Conservation (phyloP, 2,113 vertebrate species). For the Epinephelus moara region DNA sequence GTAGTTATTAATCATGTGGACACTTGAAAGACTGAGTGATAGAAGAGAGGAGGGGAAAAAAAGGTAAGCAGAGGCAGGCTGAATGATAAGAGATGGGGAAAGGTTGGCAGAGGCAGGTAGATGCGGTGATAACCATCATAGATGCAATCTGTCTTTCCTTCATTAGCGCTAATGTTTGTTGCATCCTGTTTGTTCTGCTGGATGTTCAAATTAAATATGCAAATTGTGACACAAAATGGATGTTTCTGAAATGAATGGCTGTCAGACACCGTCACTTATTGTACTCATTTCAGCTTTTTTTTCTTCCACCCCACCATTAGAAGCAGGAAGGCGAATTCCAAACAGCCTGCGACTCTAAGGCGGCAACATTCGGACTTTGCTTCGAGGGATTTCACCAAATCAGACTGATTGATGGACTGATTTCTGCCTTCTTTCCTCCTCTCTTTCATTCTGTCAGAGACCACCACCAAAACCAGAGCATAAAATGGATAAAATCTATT, state of each 20-base stretch:
- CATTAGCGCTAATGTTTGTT: slow-evolving; percentile 61
- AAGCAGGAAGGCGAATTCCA: slow-evolving; percentile 19
- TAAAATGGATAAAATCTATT: slow-evolving; percentile 72
- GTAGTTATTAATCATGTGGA: slow-evolving; percentile 61
- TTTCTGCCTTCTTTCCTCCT: slow-evolving; percentile 8
- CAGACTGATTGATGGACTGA: slow-evolving; percentile 21
- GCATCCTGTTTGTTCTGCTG: slow-evolving; percentile 59
- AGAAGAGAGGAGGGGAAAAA: background rate
- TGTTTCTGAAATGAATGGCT: slow-evolving; percentile 43
- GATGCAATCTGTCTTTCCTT: slow-evolving; percentile 53
- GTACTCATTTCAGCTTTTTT: background rate
- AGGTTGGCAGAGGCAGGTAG: slow-evolving; percentile 31
- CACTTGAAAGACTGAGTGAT: slow-evolving; percentile 38
- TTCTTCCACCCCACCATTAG: background rate
- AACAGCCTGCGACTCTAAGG: background rate
- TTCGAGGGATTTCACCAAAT: slow-evolving; percentile 8
- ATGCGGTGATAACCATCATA: slow-evolving; percentile 34
- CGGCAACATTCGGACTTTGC: background rate
- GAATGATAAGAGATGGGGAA: slow-evolving; percentile 32
- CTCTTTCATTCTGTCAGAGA: slow-evolving; percentile 35
- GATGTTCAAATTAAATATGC: slow-evolving; percentile 56
- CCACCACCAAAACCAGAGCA: slow-evolving; percentile 44
- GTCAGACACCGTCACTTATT: slow-evolving; percentile 35
- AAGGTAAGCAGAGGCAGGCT: background rate
- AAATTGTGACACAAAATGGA: slow-evolving; percentile 51